Evolutionary conservation across 30 jellyfish, hydroid and myxozoan species (phyloP), one percentile per base, ranked within the genome.

Genomic region (Sanderia malayensis): DNA sequence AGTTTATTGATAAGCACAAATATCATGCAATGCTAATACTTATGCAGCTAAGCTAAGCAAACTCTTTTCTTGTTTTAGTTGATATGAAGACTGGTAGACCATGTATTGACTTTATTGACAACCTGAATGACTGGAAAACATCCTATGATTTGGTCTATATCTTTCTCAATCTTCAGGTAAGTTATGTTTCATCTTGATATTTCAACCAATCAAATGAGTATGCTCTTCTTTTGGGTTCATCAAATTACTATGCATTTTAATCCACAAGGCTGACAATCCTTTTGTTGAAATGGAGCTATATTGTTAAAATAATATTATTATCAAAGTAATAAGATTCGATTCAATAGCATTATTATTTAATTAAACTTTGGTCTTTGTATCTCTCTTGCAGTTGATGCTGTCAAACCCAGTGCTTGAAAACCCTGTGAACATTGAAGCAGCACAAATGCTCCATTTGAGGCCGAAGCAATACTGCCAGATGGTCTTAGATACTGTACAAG

Each of bases 381-480:
- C 15, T 58, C 32, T 46, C 24, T 45, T 31, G 2, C 19, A 81
- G 94, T 27, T 57, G 19, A 58, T 86, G 81, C 89, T 86, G 25
- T 82, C 85, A 15, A 65, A 72, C 24, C 96, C 96, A 24, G 88
- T 72, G 37, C 37, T 86, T 25, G 94, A 86, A 41, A 58, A 78
- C 29, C 85, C 94, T 1, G 84, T 78, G n/a, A 86, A 86, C 59
- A 57, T 46, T 6, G 81, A 80, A 23, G 96, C 96, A 11, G 93
- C 89, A 1, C 34, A 32, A 15, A 61, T 86, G 83, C 44, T 46
- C 1, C 69, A 52, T 30, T 45, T 44, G 2, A 33, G 87, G 18
- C 96, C 96, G 0, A 46, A 44, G 23, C 94, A 67, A 25, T 86
- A 86, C 70, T 33, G 58, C 44, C 96, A 86, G 25, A 72, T 86